Conservation (phyloP, 1,140 invertebrate species). For the Wiebesia pumilae region DNA sequence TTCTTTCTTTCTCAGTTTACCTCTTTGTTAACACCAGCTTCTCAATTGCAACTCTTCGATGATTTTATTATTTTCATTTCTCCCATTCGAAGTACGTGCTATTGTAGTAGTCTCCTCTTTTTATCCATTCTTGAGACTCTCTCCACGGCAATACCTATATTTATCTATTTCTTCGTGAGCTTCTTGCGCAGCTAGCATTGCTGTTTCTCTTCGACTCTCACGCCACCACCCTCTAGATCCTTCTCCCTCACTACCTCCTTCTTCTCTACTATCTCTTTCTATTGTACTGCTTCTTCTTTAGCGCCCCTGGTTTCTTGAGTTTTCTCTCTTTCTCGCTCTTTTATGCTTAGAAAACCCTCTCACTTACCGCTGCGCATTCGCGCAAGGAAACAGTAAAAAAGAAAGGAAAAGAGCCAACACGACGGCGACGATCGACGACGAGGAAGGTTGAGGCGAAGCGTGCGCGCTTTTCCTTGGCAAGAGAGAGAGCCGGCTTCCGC, state of each 20-base stretch:
- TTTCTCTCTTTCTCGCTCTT: conserved; percentile 4
- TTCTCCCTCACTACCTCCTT: conserved; percentile 33
- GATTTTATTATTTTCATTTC: conserved; percentile 66
- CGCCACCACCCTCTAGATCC: background rate
- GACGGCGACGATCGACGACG: conserved; percentile 53
- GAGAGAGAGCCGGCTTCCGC: conserved; percentile 72
- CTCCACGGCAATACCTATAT: conserved; percentile 67
- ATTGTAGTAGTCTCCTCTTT: background rate
- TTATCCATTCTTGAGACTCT: background rate
- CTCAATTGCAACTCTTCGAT: background rate
- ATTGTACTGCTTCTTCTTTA: background rate
- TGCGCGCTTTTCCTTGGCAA: conserved; percentile 73
- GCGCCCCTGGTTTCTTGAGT: conserved; percentile 28
- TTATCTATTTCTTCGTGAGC: conserved; percentile 69
- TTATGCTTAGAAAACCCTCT: conserved; percentile 2
- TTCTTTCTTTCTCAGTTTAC: conserved; percentile 33
- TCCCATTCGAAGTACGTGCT: conserved; percentile 65
- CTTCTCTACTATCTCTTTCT: background rate
- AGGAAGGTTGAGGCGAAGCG: conserved; percentile 71
- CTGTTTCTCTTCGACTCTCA: background rate
- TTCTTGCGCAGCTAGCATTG: conserved; percentile 9
- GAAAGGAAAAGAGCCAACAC: conserved; percentile 16
- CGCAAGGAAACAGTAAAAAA: conserved; percentile 11
- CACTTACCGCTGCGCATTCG: conserved; percentile 9
- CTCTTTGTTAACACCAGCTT: conserved; percentile 29